phyloP scores from a whole-genome alignment of 2,888 invertebrate species.

The Philereme transversata region DNA sequence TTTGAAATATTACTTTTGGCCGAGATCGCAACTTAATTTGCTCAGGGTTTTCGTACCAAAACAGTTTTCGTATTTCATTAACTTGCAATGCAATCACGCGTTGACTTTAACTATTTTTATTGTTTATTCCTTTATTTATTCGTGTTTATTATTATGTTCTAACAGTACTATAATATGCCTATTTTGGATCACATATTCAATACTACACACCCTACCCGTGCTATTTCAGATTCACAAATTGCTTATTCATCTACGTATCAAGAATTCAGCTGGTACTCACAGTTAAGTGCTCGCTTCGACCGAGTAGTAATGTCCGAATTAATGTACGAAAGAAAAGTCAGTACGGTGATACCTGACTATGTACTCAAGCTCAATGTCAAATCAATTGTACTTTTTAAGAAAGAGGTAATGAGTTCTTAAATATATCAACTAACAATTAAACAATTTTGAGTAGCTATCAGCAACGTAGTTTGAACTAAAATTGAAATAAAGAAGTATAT shows the following conservation, averaged over 20 bases:
- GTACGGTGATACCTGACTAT: neutral
- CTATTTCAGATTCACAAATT: slow-evolving; percentile 33
- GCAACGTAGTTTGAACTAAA: too few relatives aligned
- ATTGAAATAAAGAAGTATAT: too few relatives aligned
- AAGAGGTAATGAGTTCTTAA: neutral
- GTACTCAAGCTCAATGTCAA: neutral
- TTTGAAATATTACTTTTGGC: neutral
- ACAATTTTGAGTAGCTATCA: too few relatives aligned
- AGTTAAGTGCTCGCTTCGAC: slow-evolving; percentile 29
- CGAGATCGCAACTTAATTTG: too few relatives aligned
- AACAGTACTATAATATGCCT: slow-evolving; percentile 7
- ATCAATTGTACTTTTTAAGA: neutral
- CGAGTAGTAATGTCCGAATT: slow-evolving; percentile 12
- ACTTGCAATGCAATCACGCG: too few relatives aligned
- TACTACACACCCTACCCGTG: slow-evolving; percentile 17
- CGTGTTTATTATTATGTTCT: neutral
- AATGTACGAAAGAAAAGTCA: slow-evolving; percentile 12
- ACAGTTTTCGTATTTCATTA: too few relatives aligned
- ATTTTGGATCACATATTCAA: slow-evolving; percentile 16
- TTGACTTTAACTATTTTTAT: neutral
- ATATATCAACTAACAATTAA: too few relatives aligned
- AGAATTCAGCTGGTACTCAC: slow-evolving; percentile 44
- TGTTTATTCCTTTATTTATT: neutral
- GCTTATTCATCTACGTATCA: slow-evolving; percentile 47
- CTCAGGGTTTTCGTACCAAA: too few relatives aligned